Evolutionary conservation across 2,888 invertebrate genomes (phyloP), one percentile per base, ranked within the genome.

Genomic region (Blastobasis lacticolella): DNA sequence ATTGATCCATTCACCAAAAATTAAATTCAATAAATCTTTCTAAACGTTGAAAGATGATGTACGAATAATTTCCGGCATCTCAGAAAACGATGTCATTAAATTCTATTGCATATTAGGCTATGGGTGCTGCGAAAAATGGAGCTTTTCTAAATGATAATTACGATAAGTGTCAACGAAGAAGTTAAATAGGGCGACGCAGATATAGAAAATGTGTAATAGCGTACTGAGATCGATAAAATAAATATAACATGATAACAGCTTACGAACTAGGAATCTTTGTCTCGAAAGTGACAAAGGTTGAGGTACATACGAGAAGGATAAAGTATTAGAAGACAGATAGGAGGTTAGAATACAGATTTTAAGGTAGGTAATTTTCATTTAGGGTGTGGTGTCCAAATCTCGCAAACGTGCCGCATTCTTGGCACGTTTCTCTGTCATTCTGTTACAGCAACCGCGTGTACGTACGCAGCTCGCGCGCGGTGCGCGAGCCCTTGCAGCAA

Each of bases 101-200:
- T 56, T 56, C 58, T 54, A 59, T 57, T 56, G 56, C 54, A 52
- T 45, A 61, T 50, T 60, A 62, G 51, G 52, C 58, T 56, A 58
- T 58, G 61, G 62, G 63, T 62, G 62, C 59, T 61, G 58, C 60
- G 64, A 62, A 64, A 69, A 71, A 69, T 60, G 54, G 63, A 59
- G 63, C 64, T 58, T 64, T 61, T 54, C 53, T 70, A 71, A 67
- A 71, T 66, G 71, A 43, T 71, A 70, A 74, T 71, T 67, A 61
- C 67, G 64, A 69, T 73, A 64, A 66, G 62, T 66, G 62, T 66
- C 67, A 67, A 73, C 69, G 66, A 71, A 64, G 60, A 61, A 64
- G 68, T 69, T 65, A 68, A 63, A 68, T 68, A 62, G 58, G 62
- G 53, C 52, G 50, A 48, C 54, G 40, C 10, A 42, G 57, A 57